Conservation (phyloP, 1,140 invertebrate species). For the Helicoverpa zea region DNA sequence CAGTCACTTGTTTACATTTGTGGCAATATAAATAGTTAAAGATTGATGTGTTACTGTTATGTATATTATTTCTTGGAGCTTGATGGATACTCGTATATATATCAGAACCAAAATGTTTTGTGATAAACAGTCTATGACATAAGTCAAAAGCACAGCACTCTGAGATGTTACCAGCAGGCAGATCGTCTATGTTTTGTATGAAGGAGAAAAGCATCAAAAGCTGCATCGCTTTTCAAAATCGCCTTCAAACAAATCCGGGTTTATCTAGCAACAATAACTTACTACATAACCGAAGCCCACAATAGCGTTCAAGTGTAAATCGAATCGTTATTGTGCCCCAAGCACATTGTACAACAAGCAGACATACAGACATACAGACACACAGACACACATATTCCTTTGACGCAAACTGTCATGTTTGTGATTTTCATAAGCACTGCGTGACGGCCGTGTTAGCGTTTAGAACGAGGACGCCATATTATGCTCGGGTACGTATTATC, state of each 20-base stretch:
- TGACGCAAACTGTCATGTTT: conserved; percentile 57
- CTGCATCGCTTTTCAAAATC: background rate
- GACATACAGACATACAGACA: conserved; percentile 12
- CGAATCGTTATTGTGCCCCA: conserved; percentile 26
- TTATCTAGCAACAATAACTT: conserved; percentile 1
- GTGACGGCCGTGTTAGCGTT: conserved; percentile 63
- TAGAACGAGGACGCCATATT: conserved; percentile 56
- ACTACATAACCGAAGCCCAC: background rate
- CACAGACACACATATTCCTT: conserved; percentile 5
- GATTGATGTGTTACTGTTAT: background rate
- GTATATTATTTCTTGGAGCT: too few species aligned
- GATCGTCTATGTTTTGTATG: too few species aligned
- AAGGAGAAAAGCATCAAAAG: too few species aligned
- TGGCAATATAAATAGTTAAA: background rate
- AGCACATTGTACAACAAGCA: conserved; percentile 1
- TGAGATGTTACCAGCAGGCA: too few species aligned
- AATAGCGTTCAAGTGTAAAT: background rate
- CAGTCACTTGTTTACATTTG: background rate
- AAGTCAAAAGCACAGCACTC: too few species aligned
- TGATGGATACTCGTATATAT: too few species aligned
- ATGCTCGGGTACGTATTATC: background rate
- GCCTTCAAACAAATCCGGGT: background rate
- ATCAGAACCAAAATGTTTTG: too few species aligned
- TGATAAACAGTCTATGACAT: too few species aligned
- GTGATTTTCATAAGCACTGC: conserved; percentile 65